Evolutionary conservation across 2,888 invertebrate species (phyloP).

Genomic region (Danaus chrysippus): DNA sequence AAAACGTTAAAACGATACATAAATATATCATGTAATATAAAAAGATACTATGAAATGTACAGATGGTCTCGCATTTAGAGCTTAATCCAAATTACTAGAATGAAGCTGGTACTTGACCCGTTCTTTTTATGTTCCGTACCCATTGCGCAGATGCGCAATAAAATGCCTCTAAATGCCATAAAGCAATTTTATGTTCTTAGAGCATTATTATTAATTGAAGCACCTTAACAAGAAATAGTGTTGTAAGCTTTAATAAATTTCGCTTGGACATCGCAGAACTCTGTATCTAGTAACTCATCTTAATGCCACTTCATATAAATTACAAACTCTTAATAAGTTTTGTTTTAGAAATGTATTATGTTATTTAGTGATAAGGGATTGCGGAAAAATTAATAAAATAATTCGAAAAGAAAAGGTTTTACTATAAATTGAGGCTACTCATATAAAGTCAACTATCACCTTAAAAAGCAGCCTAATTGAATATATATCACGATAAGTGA

Average conservation of each 20-base stretch:
- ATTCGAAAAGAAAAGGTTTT: too few relatives aligned
- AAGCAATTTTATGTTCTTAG: slow-evolving; percentile 18
- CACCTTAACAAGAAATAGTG: slow-evolving; percentile 17
- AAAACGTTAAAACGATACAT: not conserved
- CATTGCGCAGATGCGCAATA: slow-evolving; percentile 10
- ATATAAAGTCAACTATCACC: too few relatives aligned
- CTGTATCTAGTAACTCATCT: not conserved
- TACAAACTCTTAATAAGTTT: not conserved
- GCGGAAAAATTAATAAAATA: too few relatives aligned
- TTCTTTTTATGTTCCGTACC: slow-evolving; percentile 21
- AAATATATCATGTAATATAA: slow-evolving; percentile 1
- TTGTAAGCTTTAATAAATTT: slow-evolving; percentile 13
- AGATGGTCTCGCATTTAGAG: slow-evolving; percentile 1
- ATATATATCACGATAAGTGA: too few relatives aligned
- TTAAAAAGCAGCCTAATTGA: not conserved
- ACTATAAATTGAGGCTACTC: too few relatives aligned
- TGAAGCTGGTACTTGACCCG: slow-evolving; percentile 28
- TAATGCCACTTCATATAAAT: not conserved
- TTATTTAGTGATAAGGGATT: too few relatives aligned
- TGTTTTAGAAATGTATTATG: too few relatives aligned
- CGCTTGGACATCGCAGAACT: not conserved
- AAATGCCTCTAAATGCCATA: slow-evolving; percentile 11
- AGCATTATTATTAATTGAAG: slow-evolving; percentile 8
- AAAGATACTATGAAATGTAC: slow-evolving; percentile 2
- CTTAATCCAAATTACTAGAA: slow-evolving; percentile 19